Conservation (phyloP, 2,797 vertebrate species). For the Poecilia picta region DNA sequence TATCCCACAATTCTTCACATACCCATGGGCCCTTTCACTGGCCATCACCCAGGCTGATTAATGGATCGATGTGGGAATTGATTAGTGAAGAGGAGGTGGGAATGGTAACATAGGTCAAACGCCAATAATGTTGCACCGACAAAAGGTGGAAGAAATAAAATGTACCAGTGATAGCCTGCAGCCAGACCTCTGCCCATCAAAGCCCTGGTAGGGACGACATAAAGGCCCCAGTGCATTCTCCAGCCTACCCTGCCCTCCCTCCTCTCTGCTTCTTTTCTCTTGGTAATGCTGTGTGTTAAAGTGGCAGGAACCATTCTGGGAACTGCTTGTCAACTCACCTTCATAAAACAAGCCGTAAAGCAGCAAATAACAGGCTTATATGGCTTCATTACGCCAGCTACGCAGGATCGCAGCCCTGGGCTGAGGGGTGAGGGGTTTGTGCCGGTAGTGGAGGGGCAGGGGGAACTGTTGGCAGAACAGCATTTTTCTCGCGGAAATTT, state of each 20-base stretch:
- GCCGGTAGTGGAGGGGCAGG: constrained; percentile 51
- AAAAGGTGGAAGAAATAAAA: constrained; percentile 92
- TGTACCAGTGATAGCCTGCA: constrained; percentile 90
- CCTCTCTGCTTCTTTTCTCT: constrained; percentile 82
- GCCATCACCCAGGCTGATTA: constrained; percentile 94
- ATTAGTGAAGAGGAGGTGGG: constrained; percentile 92
- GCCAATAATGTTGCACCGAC: constrained; percentile 88
- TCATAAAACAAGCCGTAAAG: constrained; percentile 88
- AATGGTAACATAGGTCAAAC: constrained; percentile 92
- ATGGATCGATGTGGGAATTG: constrained; percentile 97
- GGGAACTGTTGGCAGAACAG: constrained; percentile 64
- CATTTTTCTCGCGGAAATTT: constrained; percentile 69
- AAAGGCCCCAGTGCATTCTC: constrained; percentile 79
- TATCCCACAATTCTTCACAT: constrained; percentile 77
- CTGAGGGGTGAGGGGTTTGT: constrained; percentile 46
- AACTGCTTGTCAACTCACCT: constrained; percentile 86
- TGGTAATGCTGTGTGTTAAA: constrained; percentile 91
- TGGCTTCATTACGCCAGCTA: constrained; percentile 82
- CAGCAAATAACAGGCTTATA: constrained; percentile 86
- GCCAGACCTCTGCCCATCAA: constrained; percentile 92
- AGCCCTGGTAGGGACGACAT: constrained; percentile 79
- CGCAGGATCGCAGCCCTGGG: constrained; percentile 79
- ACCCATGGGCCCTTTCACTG: constrained; percentile 89
- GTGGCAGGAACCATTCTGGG: constrained; percentile 90
- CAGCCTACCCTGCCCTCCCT: constrained; percentile 77